phyloP scores from a whole-genome alignment of 2,888 invertebrate genomes.

The Drosophila algonquin region DNA sequence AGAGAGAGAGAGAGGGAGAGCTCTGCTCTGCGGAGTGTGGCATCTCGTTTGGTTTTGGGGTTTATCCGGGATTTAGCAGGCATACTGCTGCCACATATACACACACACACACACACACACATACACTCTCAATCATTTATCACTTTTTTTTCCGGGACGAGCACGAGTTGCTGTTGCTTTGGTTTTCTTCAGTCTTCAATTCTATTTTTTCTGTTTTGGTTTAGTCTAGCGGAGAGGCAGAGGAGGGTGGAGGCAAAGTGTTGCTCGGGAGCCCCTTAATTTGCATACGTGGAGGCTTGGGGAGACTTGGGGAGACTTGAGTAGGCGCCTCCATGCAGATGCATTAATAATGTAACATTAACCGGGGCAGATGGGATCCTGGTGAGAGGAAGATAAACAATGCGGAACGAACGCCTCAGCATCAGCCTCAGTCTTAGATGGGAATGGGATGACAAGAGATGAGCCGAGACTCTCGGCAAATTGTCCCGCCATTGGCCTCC shows the following conservation, averaged over 20 bases:
- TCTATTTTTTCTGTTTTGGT: not conserved
- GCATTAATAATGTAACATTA: constrained; percentile 73
- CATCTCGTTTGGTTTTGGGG: constrained; percentile 7
- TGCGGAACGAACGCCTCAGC: constrained; percentile 39
- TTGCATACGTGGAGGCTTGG: constrained; percentile 37
- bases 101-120: too few species aligned
- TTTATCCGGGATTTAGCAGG: not conserved
- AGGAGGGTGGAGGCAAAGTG: not conserved
- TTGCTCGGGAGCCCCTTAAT: constrained; percentile 8
- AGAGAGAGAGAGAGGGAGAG: too few species aligned
- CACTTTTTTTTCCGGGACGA: constrained; percentile 28
- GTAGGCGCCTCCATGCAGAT: constrained; percentile 49
- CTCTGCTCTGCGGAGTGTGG: not conserved
- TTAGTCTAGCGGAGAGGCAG: not conserved
- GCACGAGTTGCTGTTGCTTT: constrained; percentile 18
- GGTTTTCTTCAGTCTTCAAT: not conserved
- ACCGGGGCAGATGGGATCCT: constrained; percentile 25
- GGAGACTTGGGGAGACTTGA: too few species aligned
- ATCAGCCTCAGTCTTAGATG: constrained; percentile 18
- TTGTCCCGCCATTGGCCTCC: not conserved
- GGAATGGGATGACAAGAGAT: constrained; percentile 30
- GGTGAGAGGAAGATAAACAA: constrained; percentile 33
- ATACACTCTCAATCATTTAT: constrained; percentile 35
- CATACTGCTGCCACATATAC: constrained; percentile 2
- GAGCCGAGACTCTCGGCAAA: constrained; percentile 16